Evolutionary conservation across 2,113 vertebrate genomes (phyloP).

Genomic region (Zingel zingel): DNA sequence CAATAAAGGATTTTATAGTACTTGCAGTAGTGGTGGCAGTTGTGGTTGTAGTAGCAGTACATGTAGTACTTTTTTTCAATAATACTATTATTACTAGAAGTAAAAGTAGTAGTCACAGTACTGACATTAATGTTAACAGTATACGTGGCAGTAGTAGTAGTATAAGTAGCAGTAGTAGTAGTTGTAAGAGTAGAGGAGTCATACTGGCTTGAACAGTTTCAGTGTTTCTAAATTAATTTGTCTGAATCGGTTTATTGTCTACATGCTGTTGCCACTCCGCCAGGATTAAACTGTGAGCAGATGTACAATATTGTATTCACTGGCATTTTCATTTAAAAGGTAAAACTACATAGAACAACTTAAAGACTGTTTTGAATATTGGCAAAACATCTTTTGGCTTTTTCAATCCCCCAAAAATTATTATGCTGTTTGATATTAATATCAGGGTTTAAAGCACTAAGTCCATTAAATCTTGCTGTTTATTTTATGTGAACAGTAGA

Average conservation of each 20-base stretch:
- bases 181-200: background rate
- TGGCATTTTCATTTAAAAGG: background rate
- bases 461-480: background rate
- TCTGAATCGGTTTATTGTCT: slow-evolving; percentile 18
- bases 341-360: background rate
- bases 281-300: slow-evolving; percentile 29
- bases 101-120: background rate
- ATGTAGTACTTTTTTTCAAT: background rate
- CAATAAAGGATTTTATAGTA: background rate
- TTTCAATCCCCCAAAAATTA: background rate
- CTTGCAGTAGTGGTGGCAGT: background rate
- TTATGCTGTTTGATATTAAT: background rate
- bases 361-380: background rate
- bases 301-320: slow-evolving; percentile 10
- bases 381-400: background rate
- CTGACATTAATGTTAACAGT: background rate
- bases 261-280: slow-evolving; percentile 11
- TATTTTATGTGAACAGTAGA: slow-evolving; percentile 3
- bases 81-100: background rate
- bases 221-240: slow-evolving; percentile 4
- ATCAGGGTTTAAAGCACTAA: background rate
- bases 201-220: background rate
- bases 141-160: background rate
- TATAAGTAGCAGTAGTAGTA: background rate
- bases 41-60: background rate